Percentiles rank a stretch among this genome's conserved stretches.
Conservation (phyloP, 2,797 vertebrate genomes). For the Sebastes iracundus region DNA sequence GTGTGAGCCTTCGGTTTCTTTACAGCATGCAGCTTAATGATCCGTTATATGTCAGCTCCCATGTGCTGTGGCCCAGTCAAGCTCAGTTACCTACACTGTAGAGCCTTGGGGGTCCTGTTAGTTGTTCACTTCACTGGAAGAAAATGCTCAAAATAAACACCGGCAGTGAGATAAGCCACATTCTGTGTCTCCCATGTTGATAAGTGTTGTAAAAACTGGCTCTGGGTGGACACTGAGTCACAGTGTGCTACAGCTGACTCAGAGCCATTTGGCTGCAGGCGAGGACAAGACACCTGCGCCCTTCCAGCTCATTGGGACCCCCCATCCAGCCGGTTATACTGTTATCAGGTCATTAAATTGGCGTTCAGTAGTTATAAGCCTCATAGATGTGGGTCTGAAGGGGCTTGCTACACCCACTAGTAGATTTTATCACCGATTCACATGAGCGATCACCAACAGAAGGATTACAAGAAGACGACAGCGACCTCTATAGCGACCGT, state of each 20-base stretch:
- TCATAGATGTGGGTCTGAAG: not conserved
- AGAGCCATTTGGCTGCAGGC: not conserved
- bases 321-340: not conserved
- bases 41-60: slow-evolving; percentile 32
- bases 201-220: slow-evolving; percentile 4
- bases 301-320: slow-evolving; percentile 32
- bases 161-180: slow-evolving; percentile 17
- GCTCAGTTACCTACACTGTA: slow-evolving; percentile 5
- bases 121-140: slow-evolving; percentile 14
- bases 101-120: slow-evolving; percentile 24
- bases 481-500: not conserved
- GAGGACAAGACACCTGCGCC: slow-evolving; percentile 29
- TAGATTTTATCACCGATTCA: not conserved
- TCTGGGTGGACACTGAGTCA: slow-evolving; percentile 5
- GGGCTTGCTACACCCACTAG: not conserved
- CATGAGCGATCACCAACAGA: too few relatives aligned
- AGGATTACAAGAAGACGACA: not conserved
- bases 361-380: not conserved
- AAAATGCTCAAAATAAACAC: slow-evolving; percentile 30
- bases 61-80: slow-evolving; percentile 17
- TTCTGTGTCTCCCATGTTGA: slow-evolving; percentile 26
- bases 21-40: slow-evolving; percentile 23
- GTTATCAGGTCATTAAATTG: not conserved
- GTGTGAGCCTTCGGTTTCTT: not conserved
- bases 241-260: not conserved